A percentile compares a stretch with the other conserved stretches of the same genome.
phyloP scores from a whole-genome alignment of 2,797 vertebrate genomes.

The Mycteria americana region DNA sequence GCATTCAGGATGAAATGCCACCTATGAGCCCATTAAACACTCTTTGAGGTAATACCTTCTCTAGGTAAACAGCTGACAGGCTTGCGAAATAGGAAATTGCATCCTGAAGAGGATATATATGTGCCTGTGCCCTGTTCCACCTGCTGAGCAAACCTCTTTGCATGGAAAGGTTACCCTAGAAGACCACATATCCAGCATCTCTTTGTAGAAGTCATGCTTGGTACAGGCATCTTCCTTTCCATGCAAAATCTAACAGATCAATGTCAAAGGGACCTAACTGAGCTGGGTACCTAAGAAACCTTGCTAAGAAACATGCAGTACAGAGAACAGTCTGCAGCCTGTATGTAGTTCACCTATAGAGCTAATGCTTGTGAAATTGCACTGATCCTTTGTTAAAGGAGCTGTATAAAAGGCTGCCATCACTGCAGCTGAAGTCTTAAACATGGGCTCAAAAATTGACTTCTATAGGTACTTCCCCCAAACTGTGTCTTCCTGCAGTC shows the following conservation, averaged over 20 bases:
- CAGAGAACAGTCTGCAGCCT: background rate
- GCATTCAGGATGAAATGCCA: background rate
- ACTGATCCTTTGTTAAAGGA: background rate
- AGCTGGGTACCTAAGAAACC: background rate
- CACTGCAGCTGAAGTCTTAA: background rate
- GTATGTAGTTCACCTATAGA: background rate
- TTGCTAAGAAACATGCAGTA: background rate
- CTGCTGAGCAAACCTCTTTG: background rate
- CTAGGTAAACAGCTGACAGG: background rate
- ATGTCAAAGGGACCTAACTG: background rate
- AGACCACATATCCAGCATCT: background rate
- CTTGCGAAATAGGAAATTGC: background rate
- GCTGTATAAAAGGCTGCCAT: background rate
- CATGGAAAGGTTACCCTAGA: background rate
- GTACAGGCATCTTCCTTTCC: background rate
- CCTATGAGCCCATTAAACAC: background rate
- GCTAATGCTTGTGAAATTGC: background rate
- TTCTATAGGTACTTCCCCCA: background rate
- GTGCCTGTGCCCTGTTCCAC: background rate
- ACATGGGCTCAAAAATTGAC: background rate
- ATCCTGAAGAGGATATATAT: background rate
- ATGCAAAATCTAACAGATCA: background rate
- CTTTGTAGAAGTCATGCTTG: background rate
- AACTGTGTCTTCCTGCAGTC: background rate
- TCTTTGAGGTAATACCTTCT: background rate